Conservation (phyloP, 2,888 invertebrate genomes). For the Andrena fulva region DNA sequence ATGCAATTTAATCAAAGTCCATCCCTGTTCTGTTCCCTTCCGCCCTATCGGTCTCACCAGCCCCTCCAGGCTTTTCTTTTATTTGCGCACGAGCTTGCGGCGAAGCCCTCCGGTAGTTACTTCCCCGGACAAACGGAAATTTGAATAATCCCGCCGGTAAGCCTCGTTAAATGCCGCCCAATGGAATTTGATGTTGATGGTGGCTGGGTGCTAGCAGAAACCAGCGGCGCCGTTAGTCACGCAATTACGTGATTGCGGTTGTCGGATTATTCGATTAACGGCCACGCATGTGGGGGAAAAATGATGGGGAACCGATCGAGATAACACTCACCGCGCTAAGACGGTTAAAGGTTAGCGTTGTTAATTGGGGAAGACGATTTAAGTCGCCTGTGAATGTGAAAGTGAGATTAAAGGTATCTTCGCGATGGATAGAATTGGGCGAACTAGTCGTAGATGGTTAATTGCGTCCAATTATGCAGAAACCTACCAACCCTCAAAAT, state of each 20-base stretch:
- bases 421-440: no score
- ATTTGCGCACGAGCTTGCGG: slow-evolving; percentile 51
- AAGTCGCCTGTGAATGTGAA: no score
- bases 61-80: slow-evolving; percentile 42
- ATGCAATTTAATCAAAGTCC: slow-evolving; percentile 64
- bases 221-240: slow-evolving; percentile 34
- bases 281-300: background rate
- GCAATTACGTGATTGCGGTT: slow-evolving; percentile 60
- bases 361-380: no score
- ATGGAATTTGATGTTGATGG: slow-evolving; percentile 75
- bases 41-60: slow-evolving; percentile 51
- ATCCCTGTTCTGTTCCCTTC: slow-evolving; percentile 43
- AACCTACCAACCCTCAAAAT: no score
- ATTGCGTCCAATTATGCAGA: no score
- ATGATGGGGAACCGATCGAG: background rate
- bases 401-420: no score
- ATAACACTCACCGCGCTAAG: no score
- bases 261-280: slow-evolving; percentile 48
- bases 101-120: slow-evolving; percentile 22
- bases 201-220: slow-evolving; percentile 10
- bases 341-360: background rate
- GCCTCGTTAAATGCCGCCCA: slow-evolving; percentile 69
- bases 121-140: slow-evolving; percentile 73
- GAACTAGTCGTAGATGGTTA: no score
- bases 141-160: slow-evolving; percentile 74